Base-by-base conservation (phyloP, 2,888 invertebrate genomes). In the Girardia tigrina region DNA sequence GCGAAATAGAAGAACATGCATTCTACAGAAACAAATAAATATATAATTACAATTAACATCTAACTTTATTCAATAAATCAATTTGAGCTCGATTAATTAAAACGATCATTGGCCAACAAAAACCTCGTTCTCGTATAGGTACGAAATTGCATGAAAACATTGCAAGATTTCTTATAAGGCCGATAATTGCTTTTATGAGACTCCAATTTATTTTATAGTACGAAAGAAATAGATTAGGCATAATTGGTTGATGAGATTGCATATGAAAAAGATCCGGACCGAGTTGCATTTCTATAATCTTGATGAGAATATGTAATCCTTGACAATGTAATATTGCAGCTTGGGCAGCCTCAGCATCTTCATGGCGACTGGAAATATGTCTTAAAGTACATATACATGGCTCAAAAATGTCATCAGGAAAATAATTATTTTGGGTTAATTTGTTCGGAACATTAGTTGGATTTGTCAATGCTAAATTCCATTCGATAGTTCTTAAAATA, bases 281-380 rank as follows among this genome's bases (percentile, higher is more conserved):
- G 6, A 56, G n/a, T 56, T 56, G 56, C n/a, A 56, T 56, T 56
- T 56, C 56, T 27, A 75, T 29, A 20, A 77, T 71, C 26, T 76
- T 0, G 16, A 70, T 69, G 14, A 76, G n/a, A 6, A 77, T 28
- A 1, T 70, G 75, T 56, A 77, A 42, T 4, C 77, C 77, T 20
- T 77, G 73, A 28, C 72, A 42, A 23, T 73, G 16, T 14, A 94
- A 90, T 72, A 98, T 92, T 0, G 93, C 90, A 86, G 97, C 95
- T 86, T 98, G 98, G 28, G 97, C 98, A 89, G 92, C 89, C 86
- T 95, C 94, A 70, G 94, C 91, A 82, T 95, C 94, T 14, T 90
- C 90, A 83, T 98, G 97, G 69, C 97, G 89, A 70, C 94, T 93
- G 0, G 98, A 98, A 81, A 99, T 88, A 83, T 99, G 98, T 76